Evolutionary conservation across 2,888 invertebrate species (phyloP), one percentile per base, ranked within the genome.

Genomic region (Tyria jacobaeae): DNA sequence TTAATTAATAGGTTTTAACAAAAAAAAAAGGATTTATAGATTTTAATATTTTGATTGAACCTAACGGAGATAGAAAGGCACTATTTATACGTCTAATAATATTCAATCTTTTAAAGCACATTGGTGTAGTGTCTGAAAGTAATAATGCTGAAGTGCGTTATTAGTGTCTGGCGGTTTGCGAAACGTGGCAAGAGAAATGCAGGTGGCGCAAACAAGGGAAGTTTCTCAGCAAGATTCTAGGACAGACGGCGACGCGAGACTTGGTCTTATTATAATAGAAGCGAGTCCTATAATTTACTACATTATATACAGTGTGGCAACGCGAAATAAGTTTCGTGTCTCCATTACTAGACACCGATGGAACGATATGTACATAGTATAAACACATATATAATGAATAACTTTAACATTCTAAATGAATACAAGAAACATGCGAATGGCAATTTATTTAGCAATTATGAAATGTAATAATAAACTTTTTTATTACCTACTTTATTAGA

Each of bases 201-300:
- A 76, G 74, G 76, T 76, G 73, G 63, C 60, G 48, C 76, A 73
- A 73, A 69, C 71, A 71, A 68, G 57, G 68, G 64, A 76, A 76
- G 54, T 76, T 74, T 66, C 51, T 41, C 54, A 71, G 58, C 37
- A 27, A n/a, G 25, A 17, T 21, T 44, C 44, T 39, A 49, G 44
- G 44, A 60, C 65, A 63, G 68, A 52, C 60, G 58, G 37, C 54
- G 31, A 27, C 41, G 44, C 25, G 15, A 17, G 27, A 25, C 35
- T 58, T 41, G 53, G 21, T 60, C 64, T 73, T 73, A 70, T 70
- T 68, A 68, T 55, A 68, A 68, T 57, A 67, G 62, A 37, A 63
- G 49, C 57, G 49, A 62, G 35, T 54, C 25, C 55, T 59, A 56
- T 39, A 25, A 39, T 39, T 24, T 47, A n/a, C n/a, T 41, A 39